phyloP scores from a whole-genome alignment of 2,113 vertebrate genomes.

The Excalfactoria chinensis region DNA sequence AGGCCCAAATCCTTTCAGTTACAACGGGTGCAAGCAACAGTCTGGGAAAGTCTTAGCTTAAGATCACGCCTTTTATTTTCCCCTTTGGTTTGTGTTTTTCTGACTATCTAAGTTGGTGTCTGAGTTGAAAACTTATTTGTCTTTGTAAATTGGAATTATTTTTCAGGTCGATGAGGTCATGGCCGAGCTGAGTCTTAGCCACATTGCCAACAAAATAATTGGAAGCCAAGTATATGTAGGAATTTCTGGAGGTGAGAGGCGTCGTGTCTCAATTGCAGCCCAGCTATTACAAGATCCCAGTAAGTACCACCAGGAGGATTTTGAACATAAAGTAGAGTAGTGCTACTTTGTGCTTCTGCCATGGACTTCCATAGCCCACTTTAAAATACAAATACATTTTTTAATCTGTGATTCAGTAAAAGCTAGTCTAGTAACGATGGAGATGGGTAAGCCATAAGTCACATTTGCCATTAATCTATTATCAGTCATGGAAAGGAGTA shows the following conservation, averaged over 20 bases:
- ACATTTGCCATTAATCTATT: not conserved
- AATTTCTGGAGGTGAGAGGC: slow-evolving; percentile 91
- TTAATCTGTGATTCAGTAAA: not conserved
- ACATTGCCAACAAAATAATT: slow-evolving; percentile 88
- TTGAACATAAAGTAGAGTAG: not conserved
- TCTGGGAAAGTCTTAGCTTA: not conserved
- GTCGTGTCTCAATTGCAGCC: slow-evolving; percentile 91
- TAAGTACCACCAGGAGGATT: slow-evolving; percentile 76
- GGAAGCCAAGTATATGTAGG: slow-evolving; percentile 85
- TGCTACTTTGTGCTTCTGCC: not conserved
- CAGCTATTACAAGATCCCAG: slow-evolving; percentile 95
- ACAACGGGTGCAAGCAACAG: not conserved
- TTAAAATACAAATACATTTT: not conserved
- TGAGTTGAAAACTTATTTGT: not conserved
- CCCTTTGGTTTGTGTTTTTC: rapidly evolving
- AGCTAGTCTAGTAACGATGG: not conserved
- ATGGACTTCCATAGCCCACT: not conserved
- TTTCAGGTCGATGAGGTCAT: slow-evolving; percentile 88
- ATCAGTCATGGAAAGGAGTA: not conserved
- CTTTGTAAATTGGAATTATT: not conserved
- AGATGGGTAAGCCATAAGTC: not conserved
- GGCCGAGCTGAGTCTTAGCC: slow-evolving; percentile 89
- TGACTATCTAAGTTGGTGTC: not conserved
- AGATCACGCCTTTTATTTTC: not conserved
- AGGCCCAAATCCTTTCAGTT: not conserved